A percentile compares a stretch with the other conserved stretches of the same genome.
phyloP scores from a whole-genome alignment of 2,113 vertebrate genomes.

The Paracanthobrama guichenoti region DNA sequence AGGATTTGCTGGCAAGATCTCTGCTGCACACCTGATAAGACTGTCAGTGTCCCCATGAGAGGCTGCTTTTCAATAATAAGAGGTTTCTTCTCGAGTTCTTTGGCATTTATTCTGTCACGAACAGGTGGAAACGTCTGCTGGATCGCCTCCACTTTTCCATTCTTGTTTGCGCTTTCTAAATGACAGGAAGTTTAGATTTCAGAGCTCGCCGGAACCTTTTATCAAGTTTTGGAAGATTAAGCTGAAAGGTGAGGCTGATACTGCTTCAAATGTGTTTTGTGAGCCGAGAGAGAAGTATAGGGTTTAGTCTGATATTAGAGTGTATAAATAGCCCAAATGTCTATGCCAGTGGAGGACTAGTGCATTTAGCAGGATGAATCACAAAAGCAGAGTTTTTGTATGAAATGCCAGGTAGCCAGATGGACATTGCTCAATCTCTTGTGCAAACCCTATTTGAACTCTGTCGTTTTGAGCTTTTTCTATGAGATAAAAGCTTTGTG shows the following conservation, averaged over 20 bases:
- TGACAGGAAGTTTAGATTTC: conserved; percentile 35
- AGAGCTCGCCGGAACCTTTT: conserved; percentile 10
- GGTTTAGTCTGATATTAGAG: conserved; percentile 21
- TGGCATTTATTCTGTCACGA: conserved; percentile 43
- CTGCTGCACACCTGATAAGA: conserved; percentile 62
- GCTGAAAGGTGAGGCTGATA: conserved; percentile 6
- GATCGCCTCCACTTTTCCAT: conserved; percentile 4
- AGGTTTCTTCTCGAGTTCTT: conserved; percentile 29
- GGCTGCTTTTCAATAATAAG: conserved; percentile 51
- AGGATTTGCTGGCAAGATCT: conserved; percentile 61
- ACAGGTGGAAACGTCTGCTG: conserved; percentile 9
- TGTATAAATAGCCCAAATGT: conserved; percentile 12
- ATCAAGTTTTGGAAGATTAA: conserved; percentile 17
- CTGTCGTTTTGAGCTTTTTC: neutral
- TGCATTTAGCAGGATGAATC: conserved; percentile 14
- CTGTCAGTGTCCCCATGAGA: conserved; percentile 51
- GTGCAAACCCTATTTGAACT: conserved; percentile 10
- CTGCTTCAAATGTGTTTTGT: conserved; percentile 19
- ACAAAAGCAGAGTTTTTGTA: conserved; percentile 11
- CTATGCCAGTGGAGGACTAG: neutral
- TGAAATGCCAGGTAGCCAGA: conserved; percentile 28
- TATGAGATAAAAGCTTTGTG: neutral
- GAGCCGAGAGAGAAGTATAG: neutral
- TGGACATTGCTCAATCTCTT: conserved; percentile 19
- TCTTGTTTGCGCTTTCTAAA: conserved; percentile 32